Conservation (phyloP, 2,888 invertebrate species). For the Meliscaeva auricollis region DNA sequence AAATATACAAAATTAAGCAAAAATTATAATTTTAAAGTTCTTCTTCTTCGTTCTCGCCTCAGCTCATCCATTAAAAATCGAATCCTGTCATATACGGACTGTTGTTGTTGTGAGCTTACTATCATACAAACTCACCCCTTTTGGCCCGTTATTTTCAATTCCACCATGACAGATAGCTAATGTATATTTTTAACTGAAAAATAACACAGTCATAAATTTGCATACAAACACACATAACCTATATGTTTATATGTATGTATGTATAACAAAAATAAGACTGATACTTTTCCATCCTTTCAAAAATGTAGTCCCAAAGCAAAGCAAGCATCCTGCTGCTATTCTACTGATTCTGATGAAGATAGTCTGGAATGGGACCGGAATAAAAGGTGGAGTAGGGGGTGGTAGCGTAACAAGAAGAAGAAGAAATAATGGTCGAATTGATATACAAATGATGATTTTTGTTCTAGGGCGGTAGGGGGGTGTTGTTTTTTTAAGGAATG, state of each 20-base stretch:
- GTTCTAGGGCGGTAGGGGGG: conserved; percentile 51
- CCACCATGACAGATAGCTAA: conserved; percentile 74
- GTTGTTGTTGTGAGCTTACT: conserved; percentile 25
- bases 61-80: conserved; percentile 66
- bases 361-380: conserved; percentile 17
- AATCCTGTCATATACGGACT: conserved; percentile 64
- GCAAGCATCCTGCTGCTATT: conserved; percentile 52
- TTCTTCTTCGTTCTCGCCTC: conserved; percentile 47
- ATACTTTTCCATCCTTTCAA: conserved; percentile 71
- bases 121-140: conserved; percentile 64
- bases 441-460: conserved; percentile 76
- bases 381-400: conserved; percentile 5
- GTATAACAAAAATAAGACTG: conserved; percentile 67
- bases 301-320: conserved; percentile 43
- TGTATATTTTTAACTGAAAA: conserved; percentile 75
- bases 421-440: conserved; percentile 75
- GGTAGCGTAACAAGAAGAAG: conserved; percentile 43
- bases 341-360: conserved; percentile 34
- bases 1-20: conserved; percentile 42
- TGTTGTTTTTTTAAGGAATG: conserved; percentile 26
- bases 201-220: conserved; percentile 75
- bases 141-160: conserved; percentile 62
- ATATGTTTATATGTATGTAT: conserved; percentile 7
- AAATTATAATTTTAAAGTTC: conserved; percentile 66
- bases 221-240: conserved; percentile 63